Evolutionary conservation across 2,888 invertebrate species (phyloP).

Genomic region (Eupithecia insigniata): DNA sequence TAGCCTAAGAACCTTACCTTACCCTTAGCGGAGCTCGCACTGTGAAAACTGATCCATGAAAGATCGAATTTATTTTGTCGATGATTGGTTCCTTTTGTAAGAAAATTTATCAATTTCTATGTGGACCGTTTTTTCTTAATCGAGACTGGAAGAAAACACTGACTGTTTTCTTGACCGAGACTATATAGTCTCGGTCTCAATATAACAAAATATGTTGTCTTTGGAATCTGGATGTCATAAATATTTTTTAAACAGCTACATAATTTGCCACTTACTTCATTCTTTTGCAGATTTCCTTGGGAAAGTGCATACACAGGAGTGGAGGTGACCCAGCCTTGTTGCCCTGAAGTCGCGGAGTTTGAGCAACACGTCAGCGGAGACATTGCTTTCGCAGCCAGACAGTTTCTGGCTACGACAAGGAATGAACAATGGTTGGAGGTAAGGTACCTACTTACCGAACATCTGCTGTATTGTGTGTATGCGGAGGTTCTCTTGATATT

Average conservation of each 20-base stretch:
- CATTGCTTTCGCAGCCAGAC: slow-evolving; percentile 81
- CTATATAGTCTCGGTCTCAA: too few relatives aligned
- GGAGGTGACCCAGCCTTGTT: slow-evolving; percentile 85
- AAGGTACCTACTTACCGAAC: neutral
- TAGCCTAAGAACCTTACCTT: too few relatives aligned
- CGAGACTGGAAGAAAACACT: too few relatives aligned
- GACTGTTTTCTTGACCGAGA: too few relatives aligned
- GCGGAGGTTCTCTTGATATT: too few relatives aligned
- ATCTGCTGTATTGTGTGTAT: neutral
- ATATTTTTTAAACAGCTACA: neutral
- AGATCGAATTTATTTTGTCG: neutral
- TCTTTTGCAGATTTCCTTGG: slow-evolving; percentile 81
- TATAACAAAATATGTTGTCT: neutral
- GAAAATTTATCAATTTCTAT: too few relatives aligned
- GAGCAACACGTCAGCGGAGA: slow-evolving; percentile 85
- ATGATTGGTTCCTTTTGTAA: too few relatives aligned
- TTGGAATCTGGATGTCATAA: neutral
- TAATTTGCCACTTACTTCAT: neutral
- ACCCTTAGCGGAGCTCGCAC: too few relatives aligned
- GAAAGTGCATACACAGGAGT: slow-evolving; percentile 86
- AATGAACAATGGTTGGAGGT: slow-evolving; percentile 79
- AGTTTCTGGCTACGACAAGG: slow-evolving; percentile 74
- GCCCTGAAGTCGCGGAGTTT: slow-evolving; percentile 81
- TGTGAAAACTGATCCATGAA: neutral
- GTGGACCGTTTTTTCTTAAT: too few relatives aligned